phyloP scores from a whole-genome alignment of 2,888 invertebrate genomes.

The Melolontha melolontha region DNA sequence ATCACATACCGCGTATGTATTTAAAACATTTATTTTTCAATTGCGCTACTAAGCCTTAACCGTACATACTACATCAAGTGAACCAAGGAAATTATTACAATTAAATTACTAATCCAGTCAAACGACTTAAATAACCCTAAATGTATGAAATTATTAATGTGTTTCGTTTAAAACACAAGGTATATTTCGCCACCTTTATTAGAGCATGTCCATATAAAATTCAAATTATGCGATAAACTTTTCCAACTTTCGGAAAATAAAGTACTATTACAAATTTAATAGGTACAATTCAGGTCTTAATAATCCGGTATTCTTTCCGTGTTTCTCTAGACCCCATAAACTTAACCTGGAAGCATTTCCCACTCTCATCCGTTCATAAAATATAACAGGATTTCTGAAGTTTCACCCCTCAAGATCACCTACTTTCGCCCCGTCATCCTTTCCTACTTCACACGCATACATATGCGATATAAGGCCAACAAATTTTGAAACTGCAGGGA shows the following conservation, averaged over 20 bases:
- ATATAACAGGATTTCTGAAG: constrained; percentile 37
- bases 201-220: constrained; percentile 1
- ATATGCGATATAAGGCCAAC: constrained; percentile 17
- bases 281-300: constrained; percentile 32
- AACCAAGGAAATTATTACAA: too few relatives aligned
- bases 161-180: too few relatives aligned
- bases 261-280: constrained; percentile 36
- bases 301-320: constrained; percentile 28
- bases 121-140: too few relatives aligned
- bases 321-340: constrained; percentile 22
- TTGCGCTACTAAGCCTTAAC: too few relatives aligned
- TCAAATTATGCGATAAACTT: constrained; percentile 11
- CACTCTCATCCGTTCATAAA: constrained; percentile 27
- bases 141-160: too few relatives aligned
- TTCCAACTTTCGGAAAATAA: constrained; percentile 21
- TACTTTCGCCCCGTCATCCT: constrained; percentile 8
- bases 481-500: constrained; percentile 31
- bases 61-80: too few relatives aligned
- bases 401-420: constrained; percentile 24
- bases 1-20: too few relatives aligned
- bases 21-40: too few relatives aligned
- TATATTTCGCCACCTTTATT: background rate
- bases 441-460: constrained; percentile 7
- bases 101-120: too few relatives aligned
- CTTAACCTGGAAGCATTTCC: constrained; percentile 29